Evolutionary conservation across 2,888 invertebrate genomes (phyloP).

Genomic region (Antitype chi): DNA sequence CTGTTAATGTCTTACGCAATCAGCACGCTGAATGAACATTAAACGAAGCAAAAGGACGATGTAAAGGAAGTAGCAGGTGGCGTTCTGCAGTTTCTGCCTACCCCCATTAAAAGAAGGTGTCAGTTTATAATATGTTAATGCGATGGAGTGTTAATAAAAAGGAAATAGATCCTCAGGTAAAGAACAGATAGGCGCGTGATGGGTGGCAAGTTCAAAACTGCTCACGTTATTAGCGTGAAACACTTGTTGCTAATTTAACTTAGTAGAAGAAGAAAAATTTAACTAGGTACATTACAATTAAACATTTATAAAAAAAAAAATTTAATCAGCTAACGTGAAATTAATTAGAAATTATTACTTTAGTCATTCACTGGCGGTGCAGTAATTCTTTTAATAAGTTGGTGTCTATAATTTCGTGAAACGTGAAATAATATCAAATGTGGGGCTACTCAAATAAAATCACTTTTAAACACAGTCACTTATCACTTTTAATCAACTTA

Average conservation of each 20-base stretch:
- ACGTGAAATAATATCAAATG: constrained; percentile 10
- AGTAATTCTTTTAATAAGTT: not conserved
- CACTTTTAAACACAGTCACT: no score
- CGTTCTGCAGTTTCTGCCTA: no score
- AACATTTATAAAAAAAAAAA: not conserved
- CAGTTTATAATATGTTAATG: not conserved
- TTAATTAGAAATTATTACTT: not conserved
- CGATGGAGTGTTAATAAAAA: not conserved
- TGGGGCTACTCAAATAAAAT: no score
- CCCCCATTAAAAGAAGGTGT: no score
- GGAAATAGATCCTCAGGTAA: not conserved
- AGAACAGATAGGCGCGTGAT: not conserved
- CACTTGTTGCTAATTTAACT: no score
- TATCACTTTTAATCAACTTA: no score
- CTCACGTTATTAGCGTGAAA: not conserved
- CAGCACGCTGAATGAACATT: no score
- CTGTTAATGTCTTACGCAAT: no score
- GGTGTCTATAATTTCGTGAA: not conserved
- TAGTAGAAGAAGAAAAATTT: not conserved
- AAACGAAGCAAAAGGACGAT: no score
- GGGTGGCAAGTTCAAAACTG: not conserved
- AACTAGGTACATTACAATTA: not conserved
- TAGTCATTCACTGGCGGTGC: not conserved
- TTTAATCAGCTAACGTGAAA: not conserved
- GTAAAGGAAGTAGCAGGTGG: no score